Conservation (phyloP, 2,797 vertebrate species). For the Cossypha heuglini region DNA sequence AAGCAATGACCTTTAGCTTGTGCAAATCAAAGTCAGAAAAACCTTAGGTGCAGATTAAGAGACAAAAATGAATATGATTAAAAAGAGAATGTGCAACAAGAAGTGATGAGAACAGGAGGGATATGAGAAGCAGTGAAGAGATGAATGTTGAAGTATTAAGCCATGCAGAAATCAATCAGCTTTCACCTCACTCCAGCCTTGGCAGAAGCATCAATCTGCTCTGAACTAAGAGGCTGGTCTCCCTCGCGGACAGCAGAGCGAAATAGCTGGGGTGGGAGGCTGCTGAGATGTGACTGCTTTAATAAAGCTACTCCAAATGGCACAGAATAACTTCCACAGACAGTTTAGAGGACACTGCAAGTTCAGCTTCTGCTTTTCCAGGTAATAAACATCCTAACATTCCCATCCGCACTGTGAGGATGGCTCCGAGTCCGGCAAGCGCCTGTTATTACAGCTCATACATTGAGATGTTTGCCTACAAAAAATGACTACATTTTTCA, state of each 20-base stretch:
- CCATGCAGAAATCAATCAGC: conserved; percentile 22
- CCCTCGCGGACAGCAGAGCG: not conserved
- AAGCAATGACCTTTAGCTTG: not conserved
- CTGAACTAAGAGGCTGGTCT: not conserved
- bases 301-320: not conserved
- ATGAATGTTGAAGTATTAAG: not conserved
- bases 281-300: not conserved
- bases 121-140: not conserved
- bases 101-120: not conserved
- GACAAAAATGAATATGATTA: not conserved
- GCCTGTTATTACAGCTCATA: not conserved
- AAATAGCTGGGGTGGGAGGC: not conserved
- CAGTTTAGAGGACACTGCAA: not conserved
- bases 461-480: not conserved
- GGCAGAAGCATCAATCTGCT: not conserved
- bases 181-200: not conserved
- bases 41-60: not conserved
- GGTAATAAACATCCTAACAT: not conserved
- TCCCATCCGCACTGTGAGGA: not conserved
- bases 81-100: not conserved
- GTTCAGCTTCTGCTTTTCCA: not conserved
- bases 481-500: conserved; percentile 2
- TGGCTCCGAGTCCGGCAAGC: not conserved
- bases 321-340: not conserved
- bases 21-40: not conserved